A percentile compares a stretch with the other conserved stretches of the same genome.
Evolutionary conservation across 37 sponge, comb jelly and placozoan genomes (phyloP).

Genomic region (Haliclona indistincta): DNA sequence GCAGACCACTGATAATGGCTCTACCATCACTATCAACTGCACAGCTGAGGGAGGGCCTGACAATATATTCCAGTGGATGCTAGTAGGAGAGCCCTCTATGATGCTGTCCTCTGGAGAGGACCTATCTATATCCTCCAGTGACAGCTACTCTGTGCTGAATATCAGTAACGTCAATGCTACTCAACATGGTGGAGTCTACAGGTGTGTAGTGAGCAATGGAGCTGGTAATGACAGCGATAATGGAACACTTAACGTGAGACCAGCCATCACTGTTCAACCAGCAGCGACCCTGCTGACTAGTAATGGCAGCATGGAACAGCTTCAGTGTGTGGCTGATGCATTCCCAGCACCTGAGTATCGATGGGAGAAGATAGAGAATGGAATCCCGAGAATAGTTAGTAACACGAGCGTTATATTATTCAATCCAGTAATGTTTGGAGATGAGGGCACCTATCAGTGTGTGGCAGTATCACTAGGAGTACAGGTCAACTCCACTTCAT

Average conservation of each 20-base stretch:
- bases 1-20: neutral
- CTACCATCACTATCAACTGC: constrained; percentile 8
- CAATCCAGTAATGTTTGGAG: neutral
- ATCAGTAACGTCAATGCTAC: too few species aligned
- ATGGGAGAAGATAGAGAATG: constrained; percentile 28
- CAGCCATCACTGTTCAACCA: constrained; percentile 10
- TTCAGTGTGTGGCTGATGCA: constrained; percentile 7
- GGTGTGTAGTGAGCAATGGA: neutral
- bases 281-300: neutral
- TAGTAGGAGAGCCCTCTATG: too few species aligned
- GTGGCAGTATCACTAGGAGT: neutral
- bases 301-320: neutral
- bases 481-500: neutral
- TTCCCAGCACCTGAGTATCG: constrained; percentile 22
- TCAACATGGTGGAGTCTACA: constrained; percentile 10
- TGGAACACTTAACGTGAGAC: constrained; percentile 15
- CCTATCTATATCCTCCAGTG: too few species aligned
- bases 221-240: constrained; percentile 10
- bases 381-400: neutral
- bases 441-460: constrained; percentile 10
- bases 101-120: too few species aligned
- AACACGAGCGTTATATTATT: constrained; percentile 3
- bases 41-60: constrained; percentile 18
- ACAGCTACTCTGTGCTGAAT: too few species aligned
- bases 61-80: constrained; percentile 25